A percentile compares a stretch with the other conserved stretches of the same genome.
Evolutionary conservation across 2,797 vertebrate species (phyloP).

Genomic region (Setipinna tenuifilis): DNA sequence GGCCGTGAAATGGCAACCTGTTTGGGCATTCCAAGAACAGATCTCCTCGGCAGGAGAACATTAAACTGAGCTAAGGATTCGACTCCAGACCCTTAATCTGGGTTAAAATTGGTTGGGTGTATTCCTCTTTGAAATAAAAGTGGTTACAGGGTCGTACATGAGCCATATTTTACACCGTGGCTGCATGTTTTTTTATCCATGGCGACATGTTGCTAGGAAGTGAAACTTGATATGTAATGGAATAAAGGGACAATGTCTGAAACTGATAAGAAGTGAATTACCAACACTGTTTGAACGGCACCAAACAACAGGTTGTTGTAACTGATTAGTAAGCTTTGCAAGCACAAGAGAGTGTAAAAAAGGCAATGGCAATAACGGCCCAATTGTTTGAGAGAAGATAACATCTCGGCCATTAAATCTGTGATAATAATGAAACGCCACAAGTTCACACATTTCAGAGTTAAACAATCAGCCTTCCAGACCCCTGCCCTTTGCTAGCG

Average conservation of each 20-base stretch:
- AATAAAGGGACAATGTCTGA: neutral
- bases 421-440: neutral
- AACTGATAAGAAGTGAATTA: conserved; percentile 11
- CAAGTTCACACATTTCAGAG: conserved; percentile 8
- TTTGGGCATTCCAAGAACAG: conserved; percentile 6
- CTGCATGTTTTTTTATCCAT: neutral
- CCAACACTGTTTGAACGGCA: conserved; percentile 4
- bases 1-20: conserved; percentile 17
- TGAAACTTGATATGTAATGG: neutral
- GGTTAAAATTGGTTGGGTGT: neutral
- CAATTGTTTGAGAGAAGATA: neutral
- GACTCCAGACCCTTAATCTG: neutral
- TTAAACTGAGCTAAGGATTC: neutral
- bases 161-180: neutral
- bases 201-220: neutral
- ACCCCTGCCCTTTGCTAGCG: neutral
- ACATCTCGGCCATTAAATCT: neutral
- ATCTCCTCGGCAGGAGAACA: neutral
- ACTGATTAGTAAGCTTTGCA: neutral
- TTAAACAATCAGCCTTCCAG: neutral
- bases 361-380: neutral
- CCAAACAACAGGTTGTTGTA: neutral
- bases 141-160: neutral
- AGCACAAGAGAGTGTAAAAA: neutral
- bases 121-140: neutral